These are phyloP conservation scores for Lerema accius DNA, from an alignment of 1,140 invertebrate species.

Conservation along the genomic window DNA sequence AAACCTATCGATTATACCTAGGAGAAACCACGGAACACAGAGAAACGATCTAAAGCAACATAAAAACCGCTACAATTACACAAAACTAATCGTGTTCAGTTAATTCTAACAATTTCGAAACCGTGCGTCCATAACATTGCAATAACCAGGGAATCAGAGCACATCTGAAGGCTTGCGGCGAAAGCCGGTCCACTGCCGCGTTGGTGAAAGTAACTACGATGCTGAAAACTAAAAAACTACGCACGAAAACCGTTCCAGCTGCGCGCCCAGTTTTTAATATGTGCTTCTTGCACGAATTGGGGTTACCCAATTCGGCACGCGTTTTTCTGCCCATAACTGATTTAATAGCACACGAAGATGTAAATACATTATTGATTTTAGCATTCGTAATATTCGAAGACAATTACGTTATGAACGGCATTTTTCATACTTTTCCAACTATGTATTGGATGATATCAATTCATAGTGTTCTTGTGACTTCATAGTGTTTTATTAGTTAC, in stretches of 20 bases:
- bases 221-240: slow-evolving; percentile 24
- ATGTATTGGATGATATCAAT: no score
- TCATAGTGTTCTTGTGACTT: no score
- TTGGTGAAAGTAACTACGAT: slow-evolving; percentile 15
- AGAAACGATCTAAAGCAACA: not conserved
- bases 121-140: not conserved
- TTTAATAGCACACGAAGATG: not conserved
- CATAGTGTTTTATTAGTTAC: no score
- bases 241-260: slow-evolving; percentile 21
- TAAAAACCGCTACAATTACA: not conserved
- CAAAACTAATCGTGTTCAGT: not conserved
- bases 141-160: slow-evolving; percentile 23
- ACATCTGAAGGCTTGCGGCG: slow-evolving; percentile 22
- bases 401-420: no score
- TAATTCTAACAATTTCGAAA: slow-evolving; percentile 11
- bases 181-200: slow-evolving; percentile 16
- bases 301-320: slow-evolving; percentile 1
- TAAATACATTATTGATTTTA: not conserved
- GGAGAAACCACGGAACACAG: no score
- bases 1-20: no score
- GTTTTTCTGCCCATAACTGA: slow-evolving; percentile 12
- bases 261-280: not conserved
- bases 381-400: no score
- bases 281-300: slow-evolving; percentile 9
- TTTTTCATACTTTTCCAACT: no score